Evolutionary conservation across 1,140 invertebrate species (phyloP), one percentile per base, ranked within the genome.

Genomic region (Cheumatopsyche charites): DNA sequence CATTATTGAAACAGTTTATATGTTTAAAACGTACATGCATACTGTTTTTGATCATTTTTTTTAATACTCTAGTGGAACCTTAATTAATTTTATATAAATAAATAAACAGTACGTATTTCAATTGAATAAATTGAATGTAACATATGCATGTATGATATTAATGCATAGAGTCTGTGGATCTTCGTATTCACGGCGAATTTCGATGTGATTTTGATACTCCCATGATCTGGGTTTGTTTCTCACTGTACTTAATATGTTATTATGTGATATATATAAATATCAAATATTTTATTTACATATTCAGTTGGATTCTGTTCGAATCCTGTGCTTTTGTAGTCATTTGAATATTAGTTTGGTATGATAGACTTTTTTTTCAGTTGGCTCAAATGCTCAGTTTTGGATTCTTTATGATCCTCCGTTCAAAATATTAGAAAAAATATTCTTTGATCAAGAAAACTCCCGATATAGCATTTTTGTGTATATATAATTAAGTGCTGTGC

Each of bases 401-500:
- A 36, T 36, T 36, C 9, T 36, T 36, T 9, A 36, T 3, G 9
- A 36, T 36, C 29, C 29, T 3, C 29, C 9, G 9, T 9, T 36
- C 9, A 36, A 36, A 36, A 36, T 36, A 36, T 36, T 36, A 36
- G 29, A 36, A 36, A 36, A 36, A 36, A 9, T n/a, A n/a, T 36
- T 36, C 3, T 9, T 36, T 9, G 9, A 36, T 36, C 9, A 9
- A 36, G 29, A 58, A 55, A 55, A 55, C 19, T 15, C 17, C 55
- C 15, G 6, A 52, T 6, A 52, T 52, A 52, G 47, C 47, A 13
- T 58, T 58, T 58, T 58, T 58, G 23, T 58, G 55, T 58, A 58
- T 21, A 58, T 58, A 58, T 58, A 58, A 58, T 19, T 66, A 47
- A 66, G 63, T 66, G 63, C 63, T 66, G 63, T 66, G 63, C 63